A percentile compares a stretch with the other conserved stretches of the same genome.
Conservation (phyloP, 2,888 invertebrate species). For the Hetaerina titia region DNA sequence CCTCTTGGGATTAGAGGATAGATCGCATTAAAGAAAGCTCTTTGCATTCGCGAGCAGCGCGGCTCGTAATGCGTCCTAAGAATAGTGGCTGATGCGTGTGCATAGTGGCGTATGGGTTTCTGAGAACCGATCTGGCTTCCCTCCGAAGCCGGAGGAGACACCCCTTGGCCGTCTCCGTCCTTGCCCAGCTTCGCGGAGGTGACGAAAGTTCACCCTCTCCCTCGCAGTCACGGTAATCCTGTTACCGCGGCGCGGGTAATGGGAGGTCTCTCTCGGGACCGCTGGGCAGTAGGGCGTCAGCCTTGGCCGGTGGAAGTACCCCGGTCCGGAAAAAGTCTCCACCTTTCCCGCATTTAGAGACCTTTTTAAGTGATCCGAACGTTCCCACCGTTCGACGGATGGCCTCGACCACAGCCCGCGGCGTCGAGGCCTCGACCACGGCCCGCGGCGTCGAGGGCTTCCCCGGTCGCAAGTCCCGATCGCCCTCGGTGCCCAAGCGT, state of each 20-base stretch:
- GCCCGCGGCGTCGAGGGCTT: neutral
- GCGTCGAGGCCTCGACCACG: neutral
- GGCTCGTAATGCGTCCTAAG: neutral
- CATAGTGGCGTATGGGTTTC: slow-evolving; percentile 21
- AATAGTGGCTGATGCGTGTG: slow-evolving; percentile 18
- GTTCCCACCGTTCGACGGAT: neutral
- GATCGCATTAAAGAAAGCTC: neutral
- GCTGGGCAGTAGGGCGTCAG: neutral
- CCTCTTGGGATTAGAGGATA: neutral
- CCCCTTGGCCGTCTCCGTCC: neutral
- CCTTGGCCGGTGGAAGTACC: neutral
- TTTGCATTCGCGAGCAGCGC: slow-evolving; percentile 8
- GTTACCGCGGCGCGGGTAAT: neutral
- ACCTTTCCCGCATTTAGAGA: neutral
- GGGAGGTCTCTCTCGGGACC: neutral
- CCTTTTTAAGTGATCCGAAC: neutral
- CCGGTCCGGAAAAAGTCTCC: neutral
- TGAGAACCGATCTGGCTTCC: slow-evolving; percentile 19
- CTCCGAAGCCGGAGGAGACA: neutral
- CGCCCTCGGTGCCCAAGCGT: neutral
- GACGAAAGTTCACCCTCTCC: neutral
- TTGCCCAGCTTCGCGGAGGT: neutral
- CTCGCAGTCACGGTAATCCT: neutral
- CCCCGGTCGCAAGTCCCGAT: neutral
- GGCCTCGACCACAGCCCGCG: no score